phyloP scores from a whole-genome alignment of 1,140 invertebrate species.

The Brevipalpus yothersi region DNA sequence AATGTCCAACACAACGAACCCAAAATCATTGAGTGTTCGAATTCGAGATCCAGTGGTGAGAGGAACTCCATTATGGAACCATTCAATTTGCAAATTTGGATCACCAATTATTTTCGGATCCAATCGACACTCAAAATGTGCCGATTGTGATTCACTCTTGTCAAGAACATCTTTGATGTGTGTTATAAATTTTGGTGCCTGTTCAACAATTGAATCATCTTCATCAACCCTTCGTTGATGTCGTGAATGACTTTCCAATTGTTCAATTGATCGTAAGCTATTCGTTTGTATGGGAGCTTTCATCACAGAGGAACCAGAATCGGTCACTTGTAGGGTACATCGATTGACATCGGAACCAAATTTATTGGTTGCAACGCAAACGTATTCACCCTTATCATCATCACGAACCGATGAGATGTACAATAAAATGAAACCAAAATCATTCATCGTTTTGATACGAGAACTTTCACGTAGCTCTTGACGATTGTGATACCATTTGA shows the following conservation, averaged over 20 bases:
- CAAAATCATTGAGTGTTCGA: slow-evolving; percentile 29
- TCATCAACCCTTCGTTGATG: slow-evolving; percentile 21
- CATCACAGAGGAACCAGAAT: slow-evolving; percentile 41
- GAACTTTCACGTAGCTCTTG: slow-evolving; percentile 45
- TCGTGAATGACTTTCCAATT: slow-evolving; percentile 49
- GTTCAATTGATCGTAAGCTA: slow-evolving; percentile 75
- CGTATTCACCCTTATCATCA: slow-evolving; percentile 34
- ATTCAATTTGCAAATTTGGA: slow-evolving; percentile 79
- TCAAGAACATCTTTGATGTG: slow-evolving; percentile 42
- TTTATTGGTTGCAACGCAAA: slow-evolving; percentile 60
- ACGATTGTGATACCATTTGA: slow-evolving; percentile 47
- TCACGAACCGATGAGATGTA: neutral
- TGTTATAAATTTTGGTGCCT: slow-evolving; percentile 25
- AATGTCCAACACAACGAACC: slow-evolving; percentile 29
- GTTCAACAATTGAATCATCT: slow-evolving; percentile 27
- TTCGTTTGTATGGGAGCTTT: slow-evolving; percentile 75
- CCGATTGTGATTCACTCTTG: slow-evolving; percentile 54
- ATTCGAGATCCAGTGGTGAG: slow-evolving; percentile 44
- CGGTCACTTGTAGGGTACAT: slow-evolving; percentile 43
- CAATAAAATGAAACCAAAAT: slow-evolving; percentile 28
- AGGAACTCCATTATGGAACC: slow-evolving; percentile 73
- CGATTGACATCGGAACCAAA: slow-evolving; percentile 56
- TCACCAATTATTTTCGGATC: slow-evolving; percentile 70
- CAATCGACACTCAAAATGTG: slow-evolving; percentile 85
- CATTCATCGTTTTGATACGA: slow-evolving; percentile 34